phyloP scores from a whole-genome alignment of 1,140 invertebrate genomes.

The Brachionus sp. region DNA sequence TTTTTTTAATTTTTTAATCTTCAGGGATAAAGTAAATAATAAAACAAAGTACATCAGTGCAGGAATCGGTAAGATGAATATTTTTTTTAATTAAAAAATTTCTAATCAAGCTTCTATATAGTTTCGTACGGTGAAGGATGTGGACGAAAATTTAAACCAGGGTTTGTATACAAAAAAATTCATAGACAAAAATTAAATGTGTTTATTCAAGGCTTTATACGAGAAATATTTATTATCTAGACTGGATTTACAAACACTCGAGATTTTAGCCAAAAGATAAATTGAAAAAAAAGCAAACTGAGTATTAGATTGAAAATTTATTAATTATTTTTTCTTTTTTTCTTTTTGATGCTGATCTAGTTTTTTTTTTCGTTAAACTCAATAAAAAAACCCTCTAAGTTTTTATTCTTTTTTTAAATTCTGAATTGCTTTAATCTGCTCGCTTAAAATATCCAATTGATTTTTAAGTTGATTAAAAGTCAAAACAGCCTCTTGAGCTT shows the following conservation, averaged over 20 bases:
- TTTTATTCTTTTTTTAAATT: conserved; percentile 12
- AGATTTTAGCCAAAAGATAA: neutral
- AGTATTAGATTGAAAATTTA: neutral
- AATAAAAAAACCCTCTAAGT: neutral
- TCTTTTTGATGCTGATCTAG: neutral
- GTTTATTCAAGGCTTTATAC: conserved; percentile 19
- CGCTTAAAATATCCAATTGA: neutral
- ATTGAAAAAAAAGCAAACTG: neutral
- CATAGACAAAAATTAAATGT: neutral
- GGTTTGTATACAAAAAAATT: neutral
- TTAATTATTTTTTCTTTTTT: neutral
- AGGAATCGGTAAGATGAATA: neutral
- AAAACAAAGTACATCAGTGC: conserved; percentile 8
- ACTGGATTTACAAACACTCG: conserved; percentile 17
- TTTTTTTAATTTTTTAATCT: neutral
- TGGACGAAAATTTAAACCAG: conserved; percentile 7
- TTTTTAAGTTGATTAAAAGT: conserved; percentile 30
- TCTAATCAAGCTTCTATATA: neutral
- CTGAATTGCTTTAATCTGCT: conserved; percentile 29
- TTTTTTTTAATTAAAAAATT: neutral
- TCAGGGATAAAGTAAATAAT: neutral
- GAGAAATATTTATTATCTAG: neutral
- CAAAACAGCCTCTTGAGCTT: conserved; percentile 22
- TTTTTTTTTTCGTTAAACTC: neutral
- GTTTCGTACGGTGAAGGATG: conserved; percentile 39